Evolutionary conservation across 2,113 vertebrate species (phyloP).

Genomic region (Trochalopteron elliotii): DNA sequence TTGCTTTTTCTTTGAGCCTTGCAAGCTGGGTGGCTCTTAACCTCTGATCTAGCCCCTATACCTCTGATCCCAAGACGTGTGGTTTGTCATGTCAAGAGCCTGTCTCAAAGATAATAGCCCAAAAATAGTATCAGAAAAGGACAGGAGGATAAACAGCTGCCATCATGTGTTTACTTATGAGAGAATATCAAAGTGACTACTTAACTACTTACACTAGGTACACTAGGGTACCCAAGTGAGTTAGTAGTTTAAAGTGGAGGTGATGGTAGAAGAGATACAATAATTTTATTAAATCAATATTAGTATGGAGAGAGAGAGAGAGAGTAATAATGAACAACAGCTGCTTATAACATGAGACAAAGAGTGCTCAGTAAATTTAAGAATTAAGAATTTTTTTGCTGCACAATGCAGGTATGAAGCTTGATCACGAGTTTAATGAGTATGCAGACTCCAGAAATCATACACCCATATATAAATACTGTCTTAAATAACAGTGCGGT

Average conservation of each 20-base stretch:
- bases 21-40: neutral
- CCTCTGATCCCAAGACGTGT: neutral
- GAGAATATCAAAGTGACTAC: neutral
- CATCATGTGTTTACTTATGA: neutral
- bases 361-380: neutral
- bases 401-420: neutral
- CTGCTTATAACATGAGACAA: neutral
- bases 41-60: neutral
- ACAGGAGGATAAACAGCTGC: neutral
- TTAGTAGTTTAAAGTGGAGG: neutral
- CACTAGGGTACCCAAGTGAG: neutral
- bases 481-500: neutral
- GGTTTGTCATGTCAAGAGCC: neutral
- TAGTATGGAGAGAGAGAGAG: neutral
- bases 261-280: neutral
- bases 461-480: neutral
- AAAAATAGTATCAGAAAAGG: neutral
- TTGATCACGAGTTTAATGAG: neutral
- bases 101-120: neutral
- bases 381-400: neutral
- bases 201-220: neutral
- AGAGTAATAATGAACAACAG: neutral
- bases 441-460: neutral
- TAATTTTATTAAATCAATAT: neutral
- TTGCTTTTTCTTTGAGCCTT: neutral